These are phyloP conservation scores for Electrophaes corylata DNA, from an alignment of 2,888 invertebrate species.

Conservation along the genomic window DNA sequence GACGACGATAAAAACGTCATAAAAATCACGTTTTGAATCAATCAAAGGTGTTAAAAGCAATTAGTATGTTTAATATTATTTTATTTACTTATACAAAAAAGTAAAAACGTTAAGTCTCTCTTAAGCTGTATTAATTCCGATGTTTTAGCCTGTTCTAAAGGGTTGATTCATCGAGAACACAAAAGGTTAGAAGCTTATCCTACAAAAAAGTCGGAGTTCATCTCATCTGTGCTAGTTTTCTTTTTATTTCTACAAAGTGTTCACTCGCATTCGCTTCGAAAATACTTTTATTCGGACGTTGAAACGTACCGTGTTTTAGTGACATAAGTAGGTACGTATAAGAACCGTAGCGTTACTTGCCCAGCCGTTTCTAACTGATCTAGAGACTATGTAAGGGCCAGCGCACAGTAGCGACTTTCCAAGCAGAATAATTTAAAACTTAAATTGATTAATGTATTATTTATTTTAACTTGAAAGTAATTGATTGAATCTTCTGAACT, in stretches of 20 bases:
- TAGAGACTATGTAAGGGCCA: too few species aligned
- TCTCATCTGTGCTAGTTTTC: conserved; percentile 23
- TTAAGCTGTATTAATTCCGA: conserved; percentile 6
- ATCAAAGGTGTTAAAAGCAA: too few species aligned
- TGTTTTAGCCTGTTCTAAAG: conserved; percentile 9
- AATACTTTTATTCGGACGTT: conserved; percentile 16
- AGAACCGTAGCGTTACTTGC: background rate
- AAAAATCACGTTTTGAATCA: too few species aligned
- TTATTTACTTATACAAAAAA: background rate
- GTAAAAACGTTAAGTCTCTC: conserved; percentile 1
- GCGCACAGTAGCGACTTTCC: too few species aligned
- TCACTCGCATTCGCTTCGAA: conserved; percentile 1
- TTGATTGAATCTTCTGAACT: too few species aligned
- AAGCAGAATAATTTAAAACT: too few species aligned
- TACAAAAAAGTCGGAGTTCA: conserved; percentile 21
- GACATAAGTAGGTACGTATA: background rate
- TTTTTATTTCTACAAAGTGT: conserved; percentile 18
- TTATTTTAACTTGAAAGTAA: too few species aligned
- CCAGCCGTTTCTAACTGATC: background rate
- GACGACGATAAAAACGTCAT: too few species aligned
- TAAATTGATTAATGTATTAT: too few species aligned
- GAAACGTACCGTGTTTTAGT: background rate
- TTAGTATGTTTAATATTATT: too few species aligned
- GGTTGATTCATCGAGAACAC: conserved; percentile 16
- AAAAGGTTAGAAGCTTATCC: conserved; percentile 25